phyloP scores from a whole-genome alignment of 2,113 vertebrate species.

The Hystrix brachyura region DNA sequence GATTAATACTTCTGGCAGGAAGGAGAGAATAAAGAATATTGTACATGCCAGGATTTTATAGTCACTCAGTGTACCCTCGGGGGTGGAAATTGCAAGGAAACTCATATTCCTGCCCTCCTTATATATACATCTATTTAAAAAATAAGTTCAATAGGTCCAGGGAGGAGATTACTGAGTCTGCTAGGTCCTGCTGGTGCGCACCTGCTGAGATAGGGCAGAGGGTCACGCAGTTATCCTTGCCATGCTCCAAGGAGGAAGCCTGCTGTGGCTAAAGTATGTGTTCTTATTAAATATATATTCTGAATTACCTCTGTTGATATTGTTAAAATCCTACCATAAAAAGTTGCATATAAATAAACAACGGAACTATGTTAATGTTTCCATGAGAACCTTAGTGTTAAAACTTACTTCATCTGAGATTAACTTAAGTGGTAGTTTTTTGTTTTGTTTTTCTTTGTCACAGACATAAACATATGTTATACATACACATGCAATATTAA shows the following conservation, averaged over 20 bases:
- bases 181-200: constrained; percentile 58
- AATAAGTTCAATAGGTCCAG: constrained; percentile 64
- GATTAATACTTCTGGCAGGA: constrained; percentile 62
- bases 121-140: constrained; percentile 42
- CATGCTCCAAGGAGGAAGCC: constrained; percentile 59
- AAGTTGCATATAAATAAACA: constrained; percentile 24
- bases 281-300: constrained; percentile 76
- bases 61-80: constrained; percentile 50
- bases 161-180: constrained; percentile 67
- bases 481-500: background rate
- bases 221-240: constrained; percentile 64
- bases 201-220: constrained; percentile 72
- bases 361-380: constrained; percentile 42
- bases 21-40: constrained; percentile 58
- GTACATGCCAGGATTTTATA: constrained; percentile 62
- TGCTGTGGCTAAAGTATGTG: constrained; percentile 70
- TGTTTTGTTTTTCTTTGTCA: background rate
- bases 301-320: constrained; percentile 56
- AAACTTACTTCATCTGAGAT: constrained; percentile 38
- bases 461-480: background rate
- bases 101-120: constrained; percentile 68
- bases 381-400: background rate
- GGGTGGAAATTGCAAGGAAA: constrained; percentile 61
- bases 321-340: constrained; percentile 62
- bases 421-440: background rate